Evolutionary conservation across 2,113 vertebrate genomes (phyloP), one percentile per base, ranked within the genome.

Genomic region (Ophthalmolycus amberensis): DNA sequence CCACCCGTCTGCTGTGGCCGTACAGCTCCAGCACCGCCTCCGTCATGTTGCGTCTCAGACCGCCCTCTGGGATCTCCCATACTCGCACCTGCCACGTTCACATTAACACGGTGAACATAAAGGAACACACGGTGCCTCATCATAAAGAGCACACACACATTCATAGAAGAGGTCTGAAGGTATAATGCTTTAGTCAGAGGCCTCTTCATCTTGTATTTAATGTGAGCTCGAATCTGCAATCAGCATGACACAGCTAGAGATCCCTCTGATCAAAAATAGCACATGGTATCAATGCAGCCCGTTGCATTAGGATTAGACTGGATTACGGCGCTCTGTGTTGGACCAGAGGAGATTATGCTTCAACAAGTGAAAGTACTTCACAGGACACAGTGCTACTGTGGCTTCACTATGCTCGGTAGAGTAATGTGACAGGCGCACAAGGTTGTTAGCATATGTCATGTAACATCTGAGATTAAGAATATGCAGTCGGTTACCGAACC

Each of bases 21-120:
- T 97, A 98, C 40, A 99, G 94, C 90, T 99, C 97, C 94, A 99
- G 93, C n/a, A 96, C 95, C 0, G 98, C 96, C 86, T 99, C 97
- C 0, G 95, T 97, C 97, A 99, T 97, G 93, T 96, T 98, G 77
- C 95, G 92, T 90, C 96, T 97, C 92, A 99, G 90, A 0, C 98
- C 98, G 0, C 96, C 96, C 3, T 99, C 97, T 0, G 98, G 98
- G 77, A 99, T 97, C 94, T 99, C 98, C 98, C 98, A 99, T 91
- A 99, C 93, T 80, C 98, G 89, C 75, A 99, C 98, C 98, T 99
- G 89, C 1, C 59, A 34, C 22, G 46, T 29, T 29, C 75, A 77
- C 29, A 52, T 56, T 76, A n/a, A 68, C 40, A 22, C 29, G 75
- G 5, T 37, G 14, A 22, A 56, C 16, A 25, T 15, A 38, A 54